Evolutionary conservation across 2,113 vertebrate genomes (phyloP).

Genomic region (Menura novaehollandiae): DNA sequence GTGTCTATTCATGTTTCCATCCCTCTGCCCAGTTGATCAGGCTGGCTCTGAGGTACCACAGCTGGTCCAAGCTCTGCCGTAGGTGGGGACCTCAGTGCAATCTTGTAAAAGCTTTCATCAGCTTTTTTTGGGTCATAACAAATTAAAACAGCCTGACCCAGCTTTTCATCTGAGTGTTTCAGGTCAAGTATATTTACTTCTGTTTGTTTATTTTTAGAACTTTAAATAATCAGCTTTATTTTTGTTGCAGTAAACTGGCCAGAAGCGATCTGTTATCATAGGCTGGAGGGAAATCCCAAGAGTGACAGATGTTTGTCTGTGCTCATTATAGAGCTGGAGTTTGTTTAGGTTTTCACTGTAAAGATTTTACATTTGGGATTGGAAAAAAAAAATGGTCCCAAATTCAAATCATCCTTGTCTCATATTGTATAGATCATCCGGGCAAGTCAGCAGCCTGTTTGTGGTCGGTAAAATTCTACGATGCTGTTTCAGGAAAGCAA

Average conservation of each 20-base stretch:
- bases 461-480: neutral
- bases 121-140: conserved; percentile 20
- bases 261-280: conserved; percentile 45
- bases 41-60: neutral
- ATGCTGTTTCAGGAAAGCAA: neutral
- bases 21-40: neutral
- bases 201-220: conserved; percentile 45
- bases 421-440: neutral
- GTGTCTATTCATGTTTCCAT: neutral
- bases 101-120: conserved; percentile 57
- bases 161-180: conserved; percentile 38
- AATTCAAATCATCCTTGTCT: neutral
- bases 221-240: conserved; percentile 63
- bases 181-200: conserved; percentile 66
- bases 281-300: conserved; percentile 13
- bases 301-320: conserved; percentile 54
- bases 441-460: neutral
- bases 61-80: neutral
- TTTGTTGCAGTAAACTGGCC: conserved; percentile 58
- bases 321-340: conserved; percentile 1
- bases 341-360: conserved; percentile 17
- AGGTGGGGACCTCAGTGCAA: neutral
- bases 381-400: neutral
- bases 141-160: conserved; percentile 23
- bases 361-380: neutral